Evolutionary conservation across 1,140 invertebrate genomes (phyloP), one percentile per base, ranked within the genome.

Genomic region (Stenopsyche tienmushanensis): DNA sequence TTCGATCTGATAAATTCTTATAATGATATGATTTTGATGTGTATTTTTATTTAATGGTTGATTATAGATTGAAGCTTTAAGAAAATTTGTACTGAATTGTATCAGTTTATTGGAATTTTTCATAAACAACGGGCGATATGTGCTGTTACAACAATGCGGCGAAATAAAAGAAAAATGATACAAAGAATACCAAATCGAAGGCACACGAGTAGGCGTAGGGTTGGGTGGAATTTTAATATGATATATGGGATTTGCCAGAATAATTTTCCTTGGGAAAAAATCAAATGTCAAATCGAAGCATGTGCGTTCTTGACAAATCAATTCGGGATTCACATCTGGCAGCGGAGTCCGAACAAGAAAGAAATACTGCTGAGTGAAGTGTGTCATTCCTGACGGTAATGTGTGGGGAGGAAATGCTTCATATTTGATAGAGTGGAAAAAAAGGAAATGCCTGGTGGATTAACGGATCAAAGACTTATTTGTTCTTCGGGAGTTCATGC

Each of bases 221-320:
- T 5, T 13, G 44, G 44, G 17, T 5, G 7, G 44, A 47, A 47
- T 47, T 47, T 47, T 47, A 47, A 47, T 47, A 47, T 47, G 44
- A 34, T 34, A 53, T 53, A 20, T 24, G 50, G 50, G 23, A 58
- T 58, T 42, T 58, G 10, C 55, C 55, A 17, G 21, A 41, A 26
- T 17, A 13, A 17, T 58, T 44, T 20, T 41, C 26, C 39, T 58
- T 18, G 29, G 34, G 47, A 13, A 50, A 26, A 62, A n/a, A 34
- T 9, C 5, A 60, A 62, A 62, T 26, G 60, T 49, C 25, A 62
- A 18, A 62, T 49, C 24, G 45, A n/a, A n/a, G 25, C 44, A 42
- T 39, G n/a, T 50, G 18, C 47, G 21, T 18, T 62, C 57, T 62
- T 53, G 60, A 62, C 60, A 62, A 62, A 62, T 62, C 60, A 62